Percentiles rank a stretch among this genome's conserved stretches.
Evolutionary conservation across 2,797 vertebrate species (phyloP).

Genomic region (Eospalax fontanierii): DNA sequence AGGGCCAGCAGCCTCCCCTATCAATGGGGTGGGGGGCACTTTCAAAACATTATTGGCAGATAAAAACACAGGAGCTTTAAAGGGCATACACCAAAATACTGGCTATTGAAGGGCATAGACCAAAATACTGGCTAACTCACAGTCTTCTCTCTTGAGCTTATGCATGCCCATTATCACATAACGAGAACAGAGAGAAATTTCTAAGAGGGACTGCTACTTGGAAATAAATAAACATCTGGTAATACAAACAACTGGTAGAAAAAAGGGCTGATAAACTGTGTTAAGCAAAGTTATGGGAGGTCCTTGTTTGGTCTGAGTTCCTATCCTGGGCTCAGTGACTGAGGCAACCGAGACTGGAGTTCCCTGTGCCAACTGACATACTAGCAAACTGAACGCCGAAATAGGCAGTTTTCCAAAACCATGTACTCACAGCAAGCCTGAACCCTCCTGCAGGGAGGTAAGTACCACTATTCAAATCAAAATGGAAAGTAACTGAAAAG

Average conservation of each 20-base stretch:
- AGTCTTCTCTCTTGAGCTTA: background rate
- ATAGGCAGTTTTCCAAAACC: background rate
- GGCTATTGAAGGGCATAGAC: background rate
- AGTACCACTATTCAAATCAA: too few relatives aligned
- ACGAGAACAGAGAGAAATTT: background rate
- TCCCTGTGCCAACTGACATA: too few relatives aligned
- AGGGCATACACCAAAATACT: background rate
- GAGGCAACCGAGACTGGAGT: background rate
- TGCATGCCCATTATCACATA: background rate
- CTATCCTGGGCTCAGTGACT: background rate
- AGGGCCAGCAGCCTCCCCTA: background rate
- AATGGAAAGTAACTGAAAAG: background rate
- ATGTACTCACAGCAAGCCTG: background rate
- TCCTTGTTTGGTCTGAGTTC: background rate
- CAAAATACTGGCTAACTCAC: background rate
- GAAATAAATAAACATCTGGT: background rate
- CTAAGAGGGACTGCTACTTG: background rate
- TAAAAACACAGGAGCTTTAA: background rate
- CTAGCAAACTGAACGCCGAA: background rate
- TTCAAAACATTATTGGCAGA: background rate
- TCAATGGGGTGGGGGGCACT: rapidly evolving
- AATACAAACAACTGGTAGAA: slow-evolving; percentile 9
- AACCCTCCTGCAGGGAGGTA: background rate
- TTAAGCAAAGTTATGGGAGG: background rate
- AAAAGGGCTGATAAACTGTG: background rate